Conservation (phyloP, 2,888 invertebrate genomes). For the Ichneumoninae sp. region DNA sequence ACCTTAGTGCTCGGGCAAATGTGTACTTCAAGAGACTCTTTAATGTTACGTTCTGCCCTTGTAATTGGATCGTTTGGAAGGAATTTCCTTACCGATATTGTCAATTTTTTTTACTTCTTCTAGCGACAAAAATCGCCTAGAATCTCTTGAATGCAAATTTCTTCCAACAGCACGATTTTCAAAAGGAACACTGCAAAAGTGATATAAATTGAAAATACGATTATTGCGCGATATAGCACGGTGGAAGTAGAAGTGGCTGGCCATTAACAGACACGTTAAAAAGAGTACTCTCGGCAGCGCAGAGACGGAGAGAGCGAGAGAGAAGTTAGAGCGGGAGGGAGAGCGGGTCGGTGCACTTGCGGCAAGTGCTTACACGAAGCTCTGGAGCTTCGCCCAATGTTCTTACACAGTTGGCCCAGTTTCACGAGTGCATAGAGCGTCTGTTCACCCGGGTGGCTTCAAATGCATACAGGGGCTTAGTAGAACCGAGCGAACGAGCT, state of each 20-base stretch:
- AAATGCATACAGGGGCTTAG: constrained; percentile 43
- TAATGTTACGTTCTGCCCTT: constrained; percentile 19
- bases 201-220: constrained; percentile 63
- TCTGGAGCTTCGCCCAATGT: constrained; percentile 68
- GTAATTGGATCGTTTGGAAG: constrained; percentile 34
- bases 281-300: constrained; percentile 51
- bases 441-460: constrained; percentile 63
- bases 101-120: constrained; percentile 10
- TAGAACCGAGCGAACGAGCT: constrained; percentile 47
- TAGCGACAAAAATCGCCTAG: constrained; percentile 24
- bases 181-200: constrained; percentile 43
- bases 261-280: constrained; percentile 65
- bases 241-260: constrained; percentile 48
- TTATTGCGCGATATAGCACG: constrained; percentile 56
- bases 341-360: constrained; percentile 62
- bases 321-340: neutral
- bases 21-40: neutral
- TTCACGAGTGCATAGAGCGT: constrained; percentile 56
- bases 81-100: constrained; percentile 10
- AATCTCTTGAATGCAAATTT: constrained; percentile 53
- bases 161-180: constrained; percentile 42
- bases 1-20: neutral
- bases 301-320: constrained; percentile 5
- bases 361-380: constrained; percentile 68
- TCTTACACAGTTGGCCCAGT: constrained; percentile 68